Conservation (phyloP, 2,113 vertebrate genomes). For the Corynorhinus townsendii region DNA sequence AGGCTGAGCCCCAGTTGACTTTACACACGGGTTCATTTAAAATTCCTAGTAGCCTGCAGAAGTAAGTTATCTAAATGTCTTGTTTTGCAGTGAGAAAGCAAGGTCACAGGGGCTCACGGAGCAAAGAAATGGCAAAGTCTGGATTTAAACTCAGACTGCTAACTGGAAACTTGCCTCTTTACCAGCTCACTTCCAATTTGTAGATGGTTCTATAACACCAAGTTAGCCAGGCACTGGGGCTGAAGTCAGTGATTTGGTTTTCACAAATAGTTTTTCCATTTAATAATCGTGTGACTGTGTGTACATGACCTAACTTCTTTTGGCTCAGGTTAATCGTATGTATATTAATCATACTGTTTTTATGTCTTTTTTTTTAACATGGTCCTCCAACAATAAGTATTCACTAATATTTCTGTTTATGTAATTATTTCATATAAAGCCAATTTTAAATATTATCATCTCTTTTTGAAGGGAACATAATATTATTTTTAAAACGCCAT, state of each 20-base stretch:
- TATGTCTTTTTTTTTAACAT: not conserved
- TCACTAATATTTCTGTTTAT: not conserved
- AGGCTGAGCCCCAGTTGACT: not conserved
- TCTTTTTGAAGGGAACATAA: not conserved
- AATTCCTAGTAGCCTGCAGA: not conserved
- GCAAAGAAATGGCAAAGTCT: not conserved
- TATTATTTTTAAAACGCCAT: not conserved
- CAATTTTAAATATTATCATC: not conserved
- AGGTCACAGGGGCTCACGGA: not conserved
- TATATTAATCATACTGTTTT: not conserved
- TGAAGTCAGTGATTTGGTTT: not conserved
- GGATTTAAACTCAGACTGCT: not conserved
- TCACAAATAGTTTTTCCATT: not conserved
- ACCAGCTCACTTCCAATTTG: not conserved
- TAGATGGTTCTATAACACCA: not conserved
- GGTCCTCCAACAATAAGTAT: not conserved
- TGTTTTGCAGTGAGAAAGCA: not conserved
- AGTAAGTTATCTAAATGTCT: not conserved
- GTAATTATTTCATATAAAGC: not conserved
- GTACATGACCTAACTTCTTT: not conserved
- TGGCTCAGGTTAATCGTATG: not conserved
- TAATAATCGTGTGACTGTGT: not conserved
- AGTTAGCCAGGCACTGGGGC: not conserved
- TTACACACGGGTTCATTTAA: not conserved
- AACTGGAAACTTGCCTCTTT: not conserved